phyloP scores from a whole-genome alignment of 1,140 invertebrate genomes.

The Drosophila kikkawai region DNA sequence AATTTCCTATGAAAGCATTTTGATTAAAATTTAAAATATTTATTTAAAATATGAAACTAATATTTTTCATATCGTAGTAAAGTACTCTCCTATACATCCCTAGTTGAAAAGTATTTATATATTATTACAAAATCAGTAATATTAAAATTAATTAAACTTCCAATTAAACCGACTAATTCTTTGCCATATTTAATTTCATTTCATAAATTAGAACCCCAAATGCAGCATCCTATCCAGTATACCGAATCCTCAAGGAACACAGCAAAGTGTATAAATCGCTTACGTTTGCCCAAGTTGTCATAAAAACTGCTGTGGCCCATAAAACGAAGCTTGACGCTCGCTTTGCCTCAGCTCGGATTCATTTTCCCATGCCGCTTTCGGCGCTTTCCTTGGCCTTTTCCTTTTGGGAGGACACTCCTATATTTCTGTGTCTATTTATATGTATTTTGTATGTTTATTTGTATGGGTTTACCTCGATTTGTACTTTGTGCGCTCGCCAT shows the following conservation, averaged over 20 bases:
- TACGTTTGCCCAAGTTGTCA: constrained; percentile 63
- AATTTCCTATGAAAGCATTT: background rate
- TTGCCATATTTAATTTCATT: background rate
- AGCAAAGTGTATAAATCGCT: constrained; percentile 62
- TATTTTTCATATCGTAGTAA: no score
- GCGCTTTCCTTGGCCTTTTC: constrained; percentile 24
- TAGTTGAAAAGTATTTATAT: background rate
- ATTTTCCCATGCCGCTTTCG: constrained; percentile 23
- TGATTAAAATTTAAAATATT: background rate
- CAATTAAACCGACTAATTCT: background rate
- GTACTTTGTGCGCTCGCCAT: constrained; percentile 48
- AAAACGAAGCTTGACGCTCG: constrained; percentile 65
- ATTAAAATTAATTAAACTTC: background rate
- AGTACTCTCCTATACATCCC: background rate
- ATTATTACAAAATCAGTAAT: background rate
- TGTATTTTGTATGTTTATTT: constrained; percentile 54
- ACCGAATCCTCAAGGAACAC: constrained; percentile 16
- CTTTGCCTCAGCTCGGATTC: constrained; percentile 38
- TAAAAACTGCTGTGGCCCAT: constrained; percentile 74
- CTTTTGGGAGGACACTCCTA: constrained; percentile 32
- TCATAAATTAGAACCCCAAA: background rate
- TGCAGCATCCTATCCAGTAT: background rate
- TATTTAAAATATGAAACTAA: no score
- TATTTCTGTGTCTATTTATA: constrained; percentile 48
- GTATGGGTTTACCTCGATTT: constrained; percentile 54